A percentile compares a stretch with the other conserved stretches of the same genome.
phyloP scores from a whole-genome alignment of 1,140 invertebrate genomes.

The Ridgeia piscesae region DNA sequence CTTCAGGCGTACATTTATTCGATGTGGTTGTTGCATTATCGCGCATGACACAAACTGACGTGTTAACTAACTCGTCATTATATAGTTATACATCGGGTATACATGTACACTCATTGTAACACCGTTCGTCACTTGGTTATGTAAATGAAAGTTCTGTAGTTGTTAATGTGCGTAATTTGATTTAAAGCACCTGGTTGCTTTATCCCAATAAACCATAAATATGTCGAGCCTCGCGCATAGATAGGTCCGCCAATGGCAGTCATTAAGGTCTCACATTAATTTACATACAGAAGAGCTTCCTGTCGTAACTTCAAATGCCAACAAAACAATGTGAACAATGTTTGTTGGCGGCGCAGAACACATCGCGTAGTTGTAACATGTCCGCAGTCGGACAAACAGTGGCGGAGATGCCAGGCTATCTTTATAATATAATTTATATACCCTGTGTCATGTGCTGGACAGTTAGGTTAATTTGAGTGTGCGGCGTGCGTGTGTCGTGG shows the following conservation, averaged over 20 bases:
- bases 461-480: too few species aligned
- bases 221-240: neutral
- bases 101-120: neutral
- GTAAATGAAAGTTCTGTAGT: neutral
- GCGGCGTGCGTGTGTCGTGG: too few species aligned
- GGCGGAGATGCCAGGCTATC: too few species aligned
- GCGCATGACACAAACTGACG: too few species aligned
- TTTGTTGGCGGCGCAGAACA: neutral
- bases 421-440: too few species aligned
- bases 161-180: neutral
- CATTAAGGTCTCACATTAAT: neutral
- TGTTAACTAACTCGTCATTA: too few species aligned
- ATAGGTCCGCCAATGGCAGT: neutral
- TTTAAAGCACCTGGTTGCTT: neutral
- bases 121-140: neutral
- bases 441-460: too few species aligned
- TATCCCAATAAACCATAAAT: neutral
- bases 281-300: neutral
- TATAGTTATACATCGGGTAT: too few species aligned
- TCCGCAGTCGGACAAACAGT: neutral
- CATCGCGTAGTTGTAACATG: neutral
- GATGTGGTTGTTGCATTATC: too few species aligned
- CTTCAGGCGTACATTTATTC: too few species aligned
- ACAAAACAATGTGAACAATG: neutral
- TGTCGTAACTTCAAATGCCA: conserved; percentile 11